Base-by-base conservation (phyloP, 2,888 invertebrate species). In the Xiphydria camelus region DNA sequence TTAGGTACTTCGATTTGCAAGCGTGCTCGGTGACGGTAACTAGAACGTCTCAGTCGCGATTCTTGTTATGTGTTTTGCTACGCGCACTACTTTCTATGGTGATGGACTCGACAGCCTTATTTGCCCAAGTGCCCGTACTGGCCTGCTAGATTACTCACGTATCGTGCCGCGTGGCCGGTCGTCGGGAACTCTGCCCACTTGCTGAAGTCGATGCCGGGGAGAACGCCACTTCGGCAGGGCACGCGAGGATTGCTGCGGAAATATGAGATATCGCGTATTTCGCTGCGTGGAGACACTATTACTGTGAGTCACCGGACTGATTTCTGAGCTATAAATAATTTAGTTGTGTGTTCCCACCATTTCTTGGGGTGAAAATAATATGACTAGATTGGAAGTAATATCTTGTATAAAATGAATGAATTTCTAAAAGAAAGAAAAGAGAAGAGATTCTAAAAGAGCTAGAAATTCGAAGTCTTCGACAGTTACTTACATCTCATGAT, bases 401-500 rank as follows among this genome's bases (percentile, higher is more conserved):
- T n/a, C n/a, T n/a, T n/a, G n/a, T n/a, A n/a, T n/a, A n/a, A n/a
- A n/a, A n/a, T 17, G 1, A 29, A 29, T 5, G 9, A 36, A 23
- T 43, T 34, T 17, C 19, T n/a, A 10, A 42, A 33, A n/a, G n/a
- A n/a, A 9, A 9, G 42, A 1, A n/a, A 19, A 7, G 15, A 4
- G 7, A 7, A 41, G 2, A 37, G n/a, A 26, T 46, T 14, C 10
- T n/a, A 49, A 25, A 23, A 9, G 6, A 6, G 23, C 21, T 29
- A 32, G 17, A 32, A 41, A 39, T 29, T 20, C 40, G 36, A 20
- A 47, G 20, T 41, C 18, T 25, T 37, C 44, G 14, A 45, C 19
- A 9, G n/a, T 10, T 36, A 83, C 89, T 87, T 82, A 94, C 94
- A 93, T 83, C 82, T 93, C 91, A 70, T 93, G 93, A 77, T 94